phyloP scores from a whole-genome alignment of 2,888 invertebrate genomes.

The Ganaspis brasiliensis region DNA sequence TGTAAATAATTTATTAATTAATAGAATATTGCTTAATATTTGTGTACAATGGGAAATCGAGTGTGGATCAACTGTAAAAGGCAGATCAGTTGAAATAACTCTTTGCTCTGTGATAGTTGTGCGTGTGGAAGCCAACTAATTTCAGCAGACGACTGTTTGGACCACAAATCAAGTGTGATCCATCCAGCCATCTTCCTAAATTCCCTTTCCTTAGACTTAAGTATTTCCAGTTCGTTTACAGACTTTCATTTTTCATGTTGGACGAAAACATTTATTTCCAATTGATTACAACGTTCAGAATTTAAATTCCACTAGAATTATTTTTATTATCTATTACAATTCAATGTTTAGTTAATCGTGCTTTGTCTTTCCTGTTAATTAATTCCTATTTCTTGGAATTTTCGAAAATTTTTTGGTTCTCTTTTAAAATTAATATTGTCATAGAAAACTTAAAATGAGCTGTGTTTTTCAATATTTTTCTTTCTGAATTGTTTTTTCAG shows the following conservation, averaged over 20 bases:
- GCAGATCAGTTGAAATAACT: slow-evolving; percentile 75
- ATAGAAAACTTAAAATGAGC: slow-evolving; percentile 10
- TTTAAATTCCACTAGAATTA: no score
- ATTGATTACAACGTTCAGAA: no score
- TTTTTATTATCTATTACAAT: neutral
- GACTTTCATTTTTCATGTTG: slow-evolving; percentile 21
- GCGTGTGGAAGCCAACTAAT: slow-evolving; percentile 79
- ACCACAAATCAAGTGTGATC: slow-evolving; percentile 73
- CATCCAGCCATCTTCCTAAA: slow-evolving; percentile 71
- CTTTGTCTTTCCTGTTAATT: neutral
- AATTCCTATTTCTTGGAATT: neutral
- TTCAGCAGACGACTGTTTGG: slow-evolving; percentile 70
- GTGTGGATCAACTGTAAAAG: slow-evolving; percentile 52
- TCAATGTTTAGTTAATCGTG: neutral
- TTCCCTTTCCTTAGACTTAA: slow-evolving; percentile 59
- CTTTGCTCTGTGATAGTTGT: slow-evolving; percentile 80
- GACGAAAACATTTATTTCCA: neutral
- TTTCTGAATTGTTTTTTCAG: neutral
- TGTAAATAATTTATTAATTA: neutral
- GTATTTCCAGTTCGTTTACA: slow-evolving; percentile 45
- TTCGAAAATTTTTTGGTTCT: neutral
- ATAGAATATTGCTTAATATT: slow-evolving; percentile 23
- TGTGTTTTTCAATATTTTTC: neutral
- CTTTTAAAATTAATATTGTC: neutral
- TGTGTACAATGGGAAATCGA: slow-evolving; percentile 18